Evolutionary conservation across 2,888 invertebrate species (phyloP).

Genomic region (Nycteola revayana): DNA sequence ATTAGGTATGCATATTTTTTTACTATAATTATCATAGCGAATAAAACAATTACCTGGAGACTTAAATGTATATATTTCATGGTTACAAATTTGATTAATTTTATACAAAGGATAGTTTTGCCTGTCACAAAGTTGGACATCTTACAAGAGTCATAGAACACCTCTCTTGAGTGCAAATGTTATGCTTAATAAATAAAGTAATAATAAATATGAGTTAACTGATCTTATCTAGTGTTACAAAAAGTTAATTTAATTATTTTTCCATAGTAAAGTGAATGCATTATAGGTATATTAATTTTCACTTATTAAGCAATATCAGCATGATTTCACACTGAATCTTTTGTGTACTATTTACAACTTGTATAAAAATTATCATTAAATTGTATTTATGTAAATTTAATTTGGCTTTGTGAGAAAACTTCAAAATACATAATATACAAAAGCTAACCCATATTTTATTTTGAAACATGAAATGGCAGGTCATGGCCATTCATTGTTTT

Average conservation of each 20-base stretch:
- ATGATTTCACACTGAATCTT: constrained; percentile 69
- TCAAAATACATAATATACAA: constrained; percentile 81
- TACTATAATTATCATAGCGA: constrained; percentile 75
- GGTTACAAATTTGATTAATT: constrained; percentile 78
- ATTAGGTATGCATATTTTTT: constrained; percentile 82
- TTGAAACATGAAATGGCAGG: too few relatives aligned
- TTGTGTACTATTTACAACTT: constrained; percentile 74
- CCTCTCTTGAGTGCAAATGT: constrained; percentile 50
- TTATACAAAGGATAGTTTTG: constrained; percentile 75
- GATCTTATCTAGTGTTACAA: constrained; percentile 73
- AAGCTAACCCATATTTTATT: constrained; percentile 76
- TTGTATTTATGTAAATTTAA: constrained; percentile 81
- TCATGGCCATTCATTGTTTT: too few relatives aligned
- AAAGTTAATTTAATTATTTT: constrained; percentile 49
- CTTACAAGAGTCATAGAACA: constrained; percentile 55
- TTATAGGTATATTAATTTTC: constrained; percentile 55
- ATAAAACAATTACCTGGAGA: constrained; percentile 67
- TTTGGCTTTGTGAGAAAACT: constrained; percentile 81
- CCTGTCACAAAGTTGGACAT: constrained; percentile 69
- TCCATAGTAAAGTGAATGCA: constrained; percentile 55
- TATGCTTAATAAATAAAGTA: constrained; percentile 47
- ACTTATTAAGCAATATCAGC: constrained; percentile 52
- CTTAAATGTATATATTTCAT: constrained; percentile 79
- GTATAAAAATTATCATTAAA: constrained; percentile 78
- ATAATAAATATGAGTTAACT: constrained; percentile 53